These are phyloP conservation scores for Palaemon carinicauda DNA, from an alignment of 1,140 invertebrate genomes.

Conservation along the genomic window DNA sequence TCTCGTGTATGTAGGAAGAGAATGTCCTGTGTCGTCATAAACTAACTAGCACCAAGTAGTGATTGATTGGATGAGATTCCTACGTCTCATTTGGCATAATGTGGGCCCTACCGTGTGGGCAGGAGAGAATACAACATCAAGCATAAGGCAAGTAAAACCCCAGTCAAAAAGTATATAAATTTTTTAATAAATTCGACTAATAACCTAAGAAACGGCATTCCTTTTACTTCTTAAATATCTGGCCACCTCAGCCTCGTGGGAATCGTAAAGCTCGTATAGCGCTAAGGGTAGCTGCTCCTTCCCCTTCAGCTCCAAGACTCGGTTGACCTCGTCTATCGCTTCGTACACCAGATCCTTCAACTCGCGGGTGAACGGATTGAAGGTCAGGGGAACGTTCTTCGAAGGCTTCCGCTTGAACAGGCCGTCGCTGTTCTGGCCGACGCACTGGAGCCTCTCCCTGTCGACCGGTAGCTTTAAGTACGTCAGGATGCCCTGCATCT, in stretches of 20 bases:
- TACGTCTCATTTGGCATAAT: too few relatives aligned
- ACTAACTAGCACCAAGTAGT: too few relatives aligned
- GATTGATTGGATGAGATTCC: too few relatives aligned
- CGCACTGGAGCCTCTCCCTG: conserved; percentile 34
- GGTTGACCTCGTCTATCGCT: conserved; percentile 23
- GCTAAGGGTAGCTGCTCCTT: conserved; percentile 21
- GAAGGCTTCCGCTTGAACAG: conserved; percentile 48
- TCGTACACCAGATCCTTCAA: conserved; percentile 29
- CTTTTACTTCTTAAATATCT: not conserved
- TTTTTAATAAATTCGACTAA: too few relatives aligned
- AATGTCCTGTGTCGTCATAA: too few relatives aligned
- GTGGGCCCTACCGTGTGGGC: too few relatives aligned
- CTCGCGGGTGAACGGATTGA: conserved; percentile 45
- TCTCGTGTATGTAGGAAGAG: too few relatives aligned
- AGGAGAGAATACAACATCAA: too few relatives aligned
- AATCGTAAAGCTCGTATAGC: conserved; percentile 41
- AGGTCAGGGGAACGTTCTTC: conserved; percentile 18
- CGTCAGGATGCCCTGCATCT: conserved; percentile 37
- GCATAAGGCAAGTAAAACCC: not conserved
- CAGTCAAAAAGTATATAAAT: not conserved
- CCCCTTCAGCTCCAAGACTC: not conserved
- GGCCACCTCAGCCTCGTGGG: conserved; percentile 7
- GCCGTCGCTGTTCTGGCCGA: conserved; percentile 39
- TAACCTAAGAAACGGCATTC: too few relatives aligned
- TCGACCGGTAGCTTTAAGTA: conserved; percentile 34